A percentile compares a stretch with the other conserved stretches of the same genome.
These are phyloP conservation scores for Nephrotoma appendiculata DNA, from an alignment of 2,888 invertebrate species.

Conservation along the genomic window DNA sequence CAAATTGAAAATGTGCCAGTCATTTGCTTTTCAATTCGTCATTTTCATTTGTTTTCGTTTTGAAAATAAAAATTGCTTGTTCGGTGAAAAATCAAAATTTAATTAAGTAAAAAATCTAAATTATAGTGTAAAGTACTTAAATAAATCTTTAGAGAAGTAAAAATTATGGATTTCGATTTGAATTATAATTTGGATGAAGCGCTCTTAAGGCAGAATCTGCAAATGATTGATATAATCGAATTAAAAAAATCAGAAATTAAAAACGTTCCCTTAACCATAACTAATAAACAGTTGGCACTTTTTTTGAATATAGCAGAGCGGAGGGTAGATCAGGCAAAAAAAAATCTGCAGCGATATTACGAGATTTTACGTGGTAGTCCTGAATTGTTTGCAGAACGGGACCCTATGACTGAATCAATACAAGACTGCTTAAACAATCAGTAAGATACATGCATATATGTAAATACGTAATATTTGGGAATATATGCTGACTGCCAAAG, in stretches of 20 bases:
- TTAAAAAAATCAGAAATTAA: constrained; percentile 8
- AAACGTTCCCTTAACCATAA: constrained; percentile 9
- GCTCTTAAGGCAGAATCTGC: constrained; percentile 7
- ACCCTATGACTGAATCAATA: constrained; percentile 28
- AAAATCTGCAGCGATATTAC: constrained; percentile 40
- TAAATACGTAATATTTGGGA: too few relatives aligned
- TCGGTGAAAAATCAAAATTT: not conserved
- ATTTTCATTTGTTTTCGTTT: not conserved
- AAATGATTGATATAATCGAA: constrained; percentile 9
- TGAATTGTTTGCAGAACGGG: constrained; percentile 46
- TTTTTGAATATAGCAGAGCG: constrained; percentile 13
- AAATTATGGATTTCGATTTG: constrained; percentile 7
- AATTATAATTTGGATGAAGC: constrained; percentile 13
- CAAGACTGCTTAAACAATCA: constrained; percentile 34
- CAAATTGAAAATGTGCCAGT: not conserved
- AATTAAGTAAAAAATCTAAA: not conserved
- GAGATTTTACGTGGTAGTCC: constrained; percentile 40
- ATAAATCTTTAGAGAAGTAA: not conserved
- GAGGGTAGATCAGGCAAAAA: constrained; percentile 10
- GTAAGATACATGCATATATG: constrained; percentile 16
- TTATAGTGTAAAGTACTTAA: not conserved
- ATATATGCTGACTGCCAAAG: too few relatives aligned
- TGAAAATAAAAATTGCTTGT: not conserved
- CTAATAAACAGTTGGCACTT: constrained; percentile 13
- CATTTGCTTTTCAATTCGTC: not conserved